Percentiles rank a stretch among this genome's conserved stretches.
Evolutionary conservation across 2,113 vertebrate genomes (phyloP).

Genomic region (Carassius gibelio): DNA sequence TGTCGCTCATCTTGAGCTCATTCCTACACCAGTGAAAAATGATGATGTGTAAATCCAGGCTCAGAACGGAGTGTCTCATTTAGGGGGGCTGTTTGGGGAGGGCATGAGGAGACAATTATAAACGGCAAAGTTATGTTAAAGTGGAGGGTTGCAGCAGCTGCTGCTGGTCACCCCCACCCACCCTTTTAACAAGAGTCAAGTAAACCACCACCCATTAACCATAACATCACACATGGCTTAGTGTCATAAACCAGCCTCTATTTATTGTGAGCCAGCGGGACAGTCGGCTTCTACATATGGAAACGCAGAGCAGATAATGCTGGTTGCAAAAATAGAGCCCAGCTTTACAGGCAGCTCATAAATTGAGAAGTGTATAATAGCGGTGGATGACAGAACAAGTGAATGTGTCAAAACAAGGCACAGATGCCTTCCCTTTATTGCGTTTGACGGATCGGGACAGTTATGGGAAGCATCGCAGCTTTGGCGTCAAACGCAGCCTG

Average conservation of each 20-base stretch:
- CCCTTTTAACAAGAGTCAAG: constrained; percentile 29
- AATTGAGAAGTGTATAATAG: constrained; percentile 64
- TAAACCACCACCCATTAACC: constrained; percentile 41
- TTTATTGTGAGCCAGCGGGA: constrained; percentile 47
- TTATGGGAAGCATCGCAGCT: constrained; percentile 64
- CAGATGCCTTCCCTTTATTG: constrained; percentile 39
- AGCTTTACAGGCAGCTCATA: not conserved
- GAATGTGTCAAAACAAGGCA: constrained; percentile 54
- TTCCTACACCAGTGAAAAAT: not conserved
- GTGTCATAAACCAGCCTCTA: constrained; percentile 37
- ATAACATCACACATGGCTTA: not conserved
- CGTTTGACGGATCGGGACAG: not conserved
- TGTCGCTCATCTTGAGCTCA: not conserved
- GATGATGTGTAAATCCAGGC: not conserved
- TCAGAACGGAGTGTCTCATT: not conserved
- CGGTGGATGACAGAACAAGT: constrained; percentile 51
- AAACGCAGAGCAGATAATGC: constrained; percentile 1
- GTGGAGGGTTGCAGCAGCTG: constrained; percentile 37
- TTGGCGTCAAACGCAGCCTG: constrained; percentile 64
- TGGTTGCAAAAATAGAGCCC: constrained; percentile 47
- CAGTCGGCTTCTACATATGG: constrained; percentile 53
- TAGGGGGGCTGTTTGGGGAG: not conserved
- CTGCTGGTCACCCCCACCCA: constrained; percentile 23
- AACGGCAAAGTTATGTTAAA: constrained; percentile 10
- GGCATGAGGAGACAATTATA: constrained; percentile 45